Percentiles rank a stretch among this genome's conserved stretches.
Evolutionary conservation across 2,888 invertebrate genomes (phyloP).

Genomic region (Epirrhoe tristata): DNA sequence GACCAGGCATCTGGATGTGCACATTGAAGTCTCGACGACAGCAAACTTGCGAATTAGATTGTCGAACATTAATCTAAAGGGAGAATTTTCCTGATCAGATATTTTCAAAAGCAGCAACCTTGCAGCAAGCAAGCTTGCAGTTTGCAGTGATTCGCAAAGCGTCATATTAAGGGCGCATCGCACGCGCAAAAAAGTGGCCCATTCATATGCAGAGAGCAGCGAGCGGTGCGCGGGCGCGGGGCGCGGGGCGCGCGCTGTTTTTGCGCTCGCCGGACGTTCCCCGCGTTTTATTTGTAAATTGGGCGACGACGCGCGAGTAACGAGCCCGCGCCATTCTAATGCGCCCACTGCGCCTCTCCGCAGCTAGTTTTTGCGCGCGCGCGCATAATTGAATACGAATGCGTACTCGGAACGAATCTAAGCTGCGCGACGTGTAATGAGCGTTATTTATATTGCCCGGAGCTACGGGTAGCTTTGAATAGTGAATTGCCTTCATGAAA

Average conservation of each 20-base stretch:
- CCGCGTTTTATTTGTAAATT: slow-evolving; percentile 83
- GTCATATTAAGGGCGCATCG: slow-evolving; percentile 60
- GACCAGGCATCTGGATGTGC: no score
- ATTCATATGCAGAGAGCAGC: slow-evolving; percentile 79
- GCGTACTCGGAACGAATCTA: slow-evolving; percentile 72
- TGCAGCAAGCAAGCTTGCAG: no score
- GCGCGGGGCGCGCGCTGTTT: slow-evolving; percentile 64
- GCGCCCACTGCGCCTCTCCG: slow-evolving; percentile 47
- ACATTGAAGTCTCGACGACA: no score
- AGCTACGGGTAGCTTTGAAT: slow-evolving; percentile 37
- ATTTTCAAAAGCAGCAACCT: neutral
- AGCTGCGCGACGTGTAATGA: slow-evolving; percentile 65
- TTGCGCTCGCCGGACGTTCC: slow-evolving; percentile 79
- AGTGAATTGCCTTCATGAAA: slow-evolving; percentile 41
- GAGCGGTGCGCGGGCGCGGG: slow-evolving; percentile 53
- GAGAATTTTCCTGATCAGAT: neutral
- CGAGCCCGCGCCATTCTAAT: slow-evolving; percentile 75
- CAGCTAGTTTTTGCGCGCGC: slow-evolving; percentile 76
- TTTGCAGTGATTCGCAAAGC: slow-evolving; percentile 58
- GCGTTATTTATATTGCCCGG: slow-evolving; percentile 51
- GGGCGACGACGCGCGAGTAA: slow-evolving; percentile 60
- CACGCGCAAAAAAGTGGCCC: slow-evolving; percentile 71
- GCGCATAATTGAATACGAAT: slow-evolving; percentile 80
- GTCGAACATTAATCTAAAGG: neutral
- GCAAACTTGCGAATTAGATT: no score